Evolutionary conservation across 2,888 invertebrate species (phyloP).

Genomic region (Leucania comma): DNA sequence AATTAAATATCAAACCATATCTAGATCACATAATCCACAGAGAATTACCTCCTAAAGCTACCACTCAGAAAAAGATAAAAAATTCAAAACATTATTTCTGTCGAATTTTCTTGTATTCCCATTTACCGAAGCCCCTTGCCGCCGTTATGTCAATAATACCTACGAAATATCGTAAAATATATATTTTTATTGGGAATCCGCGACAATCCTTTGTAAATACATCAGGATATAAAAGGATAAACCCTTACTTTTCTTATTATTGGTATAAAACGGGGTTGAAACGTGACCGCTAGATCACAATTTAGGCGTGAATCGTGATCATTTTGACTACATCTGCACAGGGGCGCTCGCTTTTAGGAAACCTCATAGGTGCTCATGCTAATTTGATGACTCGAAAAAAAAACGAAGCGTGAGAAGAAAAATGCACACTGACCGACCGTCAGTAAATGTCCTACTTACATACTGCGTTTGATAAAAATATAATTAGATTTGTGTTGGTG

Average conservation of each 20-base stretch:
- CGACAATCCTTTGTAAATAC: constrained; percentile 71
- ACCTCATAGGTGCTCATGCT: too few species aligned
- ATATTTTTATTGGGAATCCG: constrained; percentile 60
- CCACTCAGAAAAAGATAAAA: constrained; percentile 54
- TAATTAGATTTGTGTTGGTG: too few species aligned
- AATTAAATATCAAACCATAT: constrained; percentile 42
- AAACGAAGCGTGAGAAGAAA: too few species aligned
- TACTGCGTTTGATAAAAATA: too few species aligned
- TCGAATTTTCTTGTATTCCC: constrained; percentile 29
- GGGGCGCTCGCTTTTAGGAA: too few species aligned
- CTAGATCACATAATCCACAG: constrained; percentile 31
- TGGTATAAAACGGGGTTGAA: constrained; percentile 53
- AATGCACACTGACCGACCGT: too few species aligned
- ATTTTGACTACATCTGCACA: not conserved
- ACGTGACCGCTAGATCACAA: constrained; percentile 50
- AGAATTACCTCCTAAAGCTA: not conserved
- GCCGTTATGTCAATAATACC: constrained; percentile 54
- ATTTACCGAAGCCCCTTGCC: constrained; percentile 43
- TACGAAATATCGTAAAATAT: constrained; percentile 55
- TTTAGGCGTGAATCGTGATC: constrained; percentile 17
- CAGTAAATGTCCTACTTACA: too few species aligned
- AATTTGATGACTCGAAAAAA: too few species aligned
- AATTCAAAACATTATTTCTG: constrained; percentile 44
- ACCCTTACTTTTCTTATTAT: constrained; percentile 52
- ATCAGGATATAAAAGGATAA: constrained; percentile 62